Evolutionary conservation across 2,888 invertebrate species (phyloP), one percentile per base, ranked within the genome.

Genomic region (Cheilosia scutellata): DNA sequence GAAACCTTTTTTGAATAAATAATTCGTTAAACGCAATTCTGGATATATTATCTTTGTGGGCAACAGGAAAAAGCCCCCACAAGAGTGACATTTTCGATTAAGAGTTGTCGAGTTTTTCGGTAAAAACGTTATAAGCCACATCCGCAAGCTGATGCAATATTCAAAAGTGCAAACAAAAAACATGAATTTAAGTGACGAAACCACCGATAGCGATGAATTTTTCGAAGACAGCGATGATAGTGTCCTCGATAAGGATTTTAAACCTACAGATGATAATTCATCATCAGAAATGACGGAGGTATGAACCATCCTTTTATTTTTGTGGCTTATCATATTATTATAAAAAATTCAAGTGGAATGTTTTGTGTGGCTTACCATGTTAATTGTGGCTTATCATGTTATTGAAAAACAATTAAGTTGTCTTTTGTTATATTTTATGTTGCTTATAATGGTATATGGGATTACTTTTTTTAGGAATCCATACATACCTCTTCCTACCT

Each of bases 271-370:
- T 31, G 33, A 29, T 62, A 9, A 29, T 63, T 11, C 2, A 63
- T 31, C 44, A 29, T 62, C 25, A 16, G 16, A 49, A 37, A 63
- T 49, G 1, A 9, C 16, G 27, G 62, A 31, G 47, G n/a, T 47
- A 6, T 29, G 16, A 13, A 13, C 29, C 1, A 7, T 29, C 5
- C 6, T 33, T 13, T 63, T 11, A 27, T 33, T 63, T 63, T 33
- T 2, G 51, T 65, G 49, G 51, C 51, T 65, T 47, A 49, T 49
- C 65, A 51, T 51, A 27, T 51, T 65, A 5, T 62, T 53, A 25
- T 31, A 62, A 44, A 62, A 62, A 62, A 62, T 29, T 16, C 47
- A 20, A 47, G 7, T 40, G 16, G 9, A 2, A 29, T 29, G 29
- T 29, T 29, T 2, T 2, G 2, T 63, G 49, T 63, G 33, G 49